These are phyloP conservation scores for Leptinotarsa rubiginosa DNA, from an alignment of 2,888 invertebrate species.

Conservation along the genomic window DNA sequence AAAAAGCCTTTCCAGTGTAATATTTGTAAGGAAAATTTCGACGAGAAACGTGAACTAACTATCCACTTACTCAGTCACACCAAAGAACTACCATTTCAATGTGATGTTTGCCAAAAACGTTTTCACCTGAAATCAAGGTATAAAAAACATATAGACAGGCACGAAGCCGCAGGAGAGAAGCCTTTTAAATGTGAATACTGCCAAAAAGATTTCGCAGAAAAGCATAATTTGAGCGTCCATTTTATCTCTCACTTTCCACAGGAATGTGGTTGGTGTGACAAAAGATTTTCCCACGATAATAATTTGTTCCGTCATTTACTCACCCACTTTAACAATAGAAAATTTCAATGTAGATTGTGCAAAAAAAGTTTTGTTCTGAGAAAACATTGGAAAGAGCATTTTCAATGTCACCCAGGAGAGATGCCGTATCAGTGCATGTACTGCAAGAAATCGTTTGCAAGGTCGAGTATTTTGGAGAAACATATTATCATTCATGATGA, in stretches of 20 bases:
- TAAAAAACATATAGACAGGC: not conserved
- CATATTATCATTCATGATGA: no score
- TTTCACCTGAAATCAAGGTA: constrained; percentile 66
- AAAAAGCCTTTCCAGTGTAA: constrained; percentile 11
- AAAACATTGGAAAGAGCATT: not conserved
- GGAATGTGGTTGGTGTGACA: not conserved
- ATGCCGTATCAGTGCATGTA: not conserved
- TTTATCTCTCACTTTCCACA: constrained; percentile 70
- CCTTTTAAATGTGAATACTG: constrained; percentile 76
- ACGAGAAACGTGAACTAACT: not conserved
- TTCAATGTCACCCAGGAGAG: not conserved
- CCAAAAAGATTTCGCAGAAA: constrained; percentile 71
- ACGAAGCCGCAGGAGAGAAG: constrained; percentile 53
- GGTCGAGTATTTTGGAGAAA: not conserved
- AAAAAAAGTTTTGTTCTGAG: not conserved
- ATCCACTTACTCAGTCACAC: constrained; percentile 69
- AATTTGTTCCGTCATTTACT: not conserved
- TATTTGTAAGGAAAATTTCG: constrained; percentile 7
- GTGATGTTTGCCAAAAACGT: constrained; percentile 70
- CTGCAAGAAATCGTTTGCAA: not conserved
- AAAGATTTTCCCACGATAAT: not conserved
- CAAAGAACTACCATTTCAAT: constrained; percentile 69
- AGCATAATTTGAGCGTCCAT: not conserved
- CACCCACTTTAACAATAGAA: not conserved
- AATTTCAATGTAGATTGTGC: not conserved